Percentiles rank a stretch among this genome's conserved stretches.
phyloP scores from a whole-genome alignment of 1,140 invertebrate species.

The Drosophila tani region DNA sequence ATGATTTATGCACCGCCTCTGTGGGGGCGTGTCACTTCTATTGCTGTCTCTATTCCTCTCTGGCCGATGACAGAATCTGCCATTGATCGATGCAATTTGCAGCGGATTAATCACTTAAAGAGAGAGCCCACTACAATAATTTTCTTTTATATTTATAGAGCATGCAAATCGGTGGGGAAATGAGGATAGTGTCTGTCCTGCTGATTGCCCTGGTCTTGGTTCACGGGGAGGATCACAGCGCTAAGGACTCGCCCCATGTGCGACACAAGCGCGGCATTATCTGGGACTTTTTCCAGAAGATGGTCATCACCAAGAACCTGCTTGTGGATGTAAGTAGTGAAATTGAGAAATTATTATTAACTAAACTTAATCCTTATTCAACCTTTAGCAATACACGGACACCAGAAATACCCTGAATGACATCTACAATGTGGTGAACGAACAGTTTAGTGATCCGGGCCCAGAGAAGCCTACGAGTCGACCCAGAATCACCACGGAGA shows the following conservation, averaged over 20 bases:
- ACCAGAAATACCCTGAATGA: conserved; percentile 73
- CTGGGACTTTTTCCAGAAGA: conserved; percentile 82
- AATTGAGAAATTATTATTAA: too few relatives aligned
- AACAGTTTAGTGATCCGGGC: conserved; percentile 79
- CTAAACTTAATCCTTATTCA: too few relatives aligned
- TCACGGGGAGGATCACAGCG: background rate
- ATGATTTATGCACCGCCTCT: conserved; percentile 47
- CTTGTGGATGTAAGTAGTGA: conserved; percentile 71
- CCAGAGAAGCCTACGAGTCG: conserved; percentile 61
- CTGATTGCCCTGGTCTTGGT: conserved; percentile 16
- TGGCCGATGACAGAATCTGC: conserved; percentile 38
- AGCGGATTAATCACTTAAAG: conserved; percentile 35
- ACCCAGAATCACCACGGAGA: conserved; percentile 62
- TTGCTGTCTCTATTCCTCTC: conserved; percentile 14
- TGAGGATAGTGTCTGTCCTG: conserved; percentile 11
- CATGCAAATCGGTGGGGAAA: conserved; percentile 16
- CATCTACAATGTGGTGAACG: conserved; percentile 73
- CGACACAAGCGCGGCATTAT: conserved; percentile 72
- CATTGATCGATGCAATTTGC: conserved; percentile 44
- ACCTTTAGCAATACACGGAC: conserved; percentile 77
- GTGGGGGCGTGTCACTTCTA: conserved; percentile 38
- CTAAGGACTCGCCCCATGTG: conserved; percentile 33
- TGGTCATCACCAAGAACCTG: conserved; percentile 76
- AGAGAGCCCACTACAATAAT: conserved; percentile 12
- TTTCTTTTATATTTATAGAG: background rate